Evolutionary conservation across 1,140 invertebrate genomes (phyloP).

Genomic region (Cherax destructor): DNA sequence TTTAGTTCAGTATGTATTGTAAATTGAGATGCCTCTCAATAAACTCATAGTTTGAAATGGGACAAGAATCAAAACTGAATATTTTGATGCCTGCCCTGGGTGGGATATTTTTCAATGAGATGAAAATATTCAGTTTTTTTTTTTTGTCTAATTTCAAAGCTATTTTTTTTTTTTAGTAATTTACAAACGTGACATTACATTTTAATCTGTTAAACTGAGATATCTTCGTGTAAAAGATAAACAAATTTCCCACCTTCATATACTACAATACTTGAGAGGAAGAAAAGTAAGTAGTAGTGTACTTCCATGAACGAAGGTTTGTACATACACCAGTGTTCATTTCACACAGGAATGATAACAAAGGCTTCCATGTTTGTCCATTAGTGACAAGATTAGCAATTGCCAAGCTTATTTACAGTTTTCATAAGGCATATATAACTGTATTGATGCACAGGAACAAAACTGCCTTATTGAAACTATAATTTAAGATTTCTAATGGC

Average conservation of each 20-base stretch:
- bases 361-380: conserved; percentile 39
- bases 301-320: background rate
- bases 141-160: background rate
- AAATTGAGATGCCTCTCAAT: background rate
- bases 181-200: too few relatives aligned
- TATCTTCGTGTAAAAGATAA: too few relatives aligned
- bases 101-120: too few relatives aligned
- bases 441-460: background rate
- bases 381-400: conserved; percentile 6
- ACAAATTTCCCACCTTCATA: too few relatives aligned
- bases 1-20: background rate
- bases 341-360: conserved; percentile 18
- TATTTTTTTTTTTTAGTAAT: too few relatives aligned
- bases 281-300: background rate
- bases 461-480: background rate
- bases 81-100: too few relatives aligned
- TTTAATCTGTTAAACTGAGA: too few relatives aligned
- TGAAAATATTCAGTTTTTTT: background rate
- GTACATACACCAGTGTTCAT: background rate
- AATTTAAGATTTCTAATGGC: background rate
- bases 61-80: too few relatives aligned
- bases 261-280: background rate
- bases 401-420: background rate
- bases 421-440: background rate
- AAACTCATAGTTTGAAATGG: too few relatives aligned